phyloP scores from a whole-genome alignment of 2,888 invertebrate genomes.

The Drosophila barbarae region DNA sequence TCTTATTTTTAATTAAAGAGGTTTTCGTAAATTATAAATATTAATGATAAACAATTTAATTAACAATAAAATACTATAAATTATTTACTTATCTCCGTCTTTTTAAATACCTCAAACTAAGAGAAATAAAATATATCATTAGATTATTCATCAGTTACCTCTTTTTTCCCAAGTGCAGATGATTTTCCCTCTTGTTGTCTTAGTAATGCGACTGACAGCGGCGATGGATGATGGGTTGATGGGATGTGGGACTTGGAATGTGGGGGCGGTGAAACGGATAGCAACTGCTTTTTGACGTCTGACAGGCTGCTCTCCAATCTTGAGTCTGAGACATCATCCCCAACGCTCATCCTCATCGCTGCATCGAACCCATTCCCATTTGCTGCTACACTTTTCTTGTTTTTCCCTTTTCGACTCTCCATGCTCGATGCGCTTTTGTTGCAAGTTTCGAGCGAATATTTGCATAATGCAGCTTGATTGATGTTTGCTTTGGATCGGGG shows the following conservation, averaged over 20 bases:
- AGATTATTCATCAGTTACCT: no score
- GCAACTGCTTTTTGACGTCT: constrained; percentile 51
- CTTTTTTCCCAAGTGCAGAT: constrained; percentile 7
- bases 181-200: constrained; percentile 37
- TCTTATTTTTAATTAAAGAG: background rate
- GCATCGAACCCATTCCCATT: background rate
- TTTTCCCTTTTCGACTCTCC: constrained; percentile 15
- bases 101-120: no score
- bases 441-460: constrained; percentile 70
- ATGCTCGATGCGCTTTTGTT: constrained; percentile 64
- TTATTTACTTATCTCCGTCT: background rate
- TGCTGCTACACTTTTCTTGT: constrained; percentile 6
- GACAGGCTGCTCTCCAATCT: constrained; percentile 48
- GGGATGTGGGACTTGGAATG: constrained; percentile 10
- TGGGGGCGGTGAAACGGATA: constrained; percentile 36
- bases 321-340: constrained; percentile 10
- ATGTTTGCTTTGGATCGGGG: constrained; percentile 56
- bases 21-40: no score
- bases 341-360: background rate
- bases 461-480: constrained; percentile 69
- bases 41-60: no score
- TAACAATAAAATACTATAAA: background rate
- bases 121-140: background rate
- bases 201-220: constrained; percentile 47
- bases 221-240: constrained; percentile 35